A percentile compares a stretch with the other conserved stretches of the same genome.
These are phyloP conservation scores for Argyresthia albistria DNA, from an alignment of 2,888 invertebrate species.

Conservation along the genomic window DNA sequence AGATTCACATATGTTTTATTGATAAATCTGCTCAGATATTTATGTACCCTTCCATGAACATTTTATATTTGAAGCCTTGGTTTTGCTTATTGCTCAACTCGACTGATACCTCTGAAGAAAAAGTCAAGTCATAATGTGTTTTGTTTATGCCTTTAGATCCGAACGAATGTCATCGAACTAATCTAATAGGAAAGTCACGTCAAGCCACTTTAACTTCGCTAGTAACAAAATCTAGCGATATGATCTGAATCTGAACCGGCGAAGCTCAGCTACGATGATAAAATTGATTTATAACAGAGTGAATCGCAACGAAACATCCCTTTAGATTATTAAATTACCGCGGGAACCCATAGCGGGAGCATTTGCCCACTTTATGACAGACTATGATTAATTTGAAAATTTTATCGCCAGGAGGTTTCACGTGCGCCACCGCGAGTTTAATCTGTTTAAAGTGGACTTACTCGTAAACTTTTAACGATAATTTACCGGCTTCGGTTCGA, in stretches of 20 bases:
- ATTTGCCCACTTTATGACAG: slow-evolving; percentile 25
- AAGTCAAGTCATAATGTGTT: too few relatives aligned
- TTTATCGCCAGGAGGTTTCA: slow-evolving; percentile 22
- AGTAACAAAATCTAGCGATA: too few relatives aligned
- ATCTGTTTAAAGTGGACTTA: slow-evolving; percentile 54
- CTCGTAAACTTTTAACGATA: slow-evolving; percentile 54
- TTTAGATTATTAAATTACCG: slow-evolving; percentile 49
- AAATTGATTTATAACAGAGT: slow-evolving; percentile 44
- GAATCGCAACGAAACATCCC: slow-evolving; percentile 35
- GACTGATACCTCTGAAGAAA: too few relatives aligned
- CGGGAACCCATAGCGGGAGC: slow-evolving; percentile 24
- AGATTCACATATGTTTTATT: too few relatives aligned
- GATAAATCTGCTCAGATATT: too few relatives aligned
- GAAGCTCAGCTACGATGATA: slow-evolving; percentile 32
- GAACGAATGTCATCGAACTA: too few relatives aligned
- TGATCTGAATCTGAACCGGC: slow-evolving; percentile 26
- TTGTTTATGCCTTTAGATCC: too few relatives aligned
- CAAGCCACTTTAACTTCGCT: too few relatives aligned
- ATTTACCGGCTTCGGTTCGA: slow-evolving; percentile 37
- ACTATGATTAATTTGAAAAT: slow-evolving; percentile 49
- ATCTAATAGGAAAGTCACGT: too few relatives aligned
- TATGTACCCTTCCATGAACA: too few relatives aligned
- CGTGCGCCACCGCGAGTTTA: slow-evolving; percentile 27
- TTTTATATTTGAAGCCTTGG: too few relatives aligned
- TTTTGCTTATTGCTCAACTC: too few relatives aligned